Evolutionary conservation across 1,140 invertebrate species (phyloP).

Genomic region (Plectrocnemia conspersa): DNA sequence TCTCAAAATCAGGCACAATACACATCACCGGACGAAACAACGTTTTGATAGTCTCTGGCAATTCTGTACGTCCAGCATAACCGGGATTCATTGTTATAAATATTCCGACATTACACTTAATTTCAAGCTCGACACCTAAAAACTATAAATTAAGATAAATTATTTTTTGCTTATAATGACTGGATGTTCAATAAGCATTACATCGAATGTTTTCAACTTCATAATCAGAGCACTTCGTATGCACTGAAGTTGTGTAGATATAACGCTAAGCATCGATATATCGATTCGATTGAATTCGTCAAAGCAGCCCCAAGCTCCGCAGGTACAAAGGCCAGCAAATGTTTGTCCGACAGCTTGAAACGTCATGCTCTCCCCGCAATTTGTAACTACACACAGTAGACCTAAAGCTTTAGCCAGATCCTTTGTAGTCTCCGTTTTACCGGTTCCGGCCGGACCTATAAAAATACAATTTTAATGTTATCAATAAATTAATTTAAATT

Average conservation of each 20-base stretch:
- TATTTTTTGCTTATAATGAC: not conserved
- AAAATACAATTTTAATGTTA: constrained; percentile 11
- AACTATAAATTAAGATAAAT: constrained; percentile 56
- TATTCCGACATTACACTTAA: constrained; percentile 82
- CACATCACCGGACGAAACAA: constrained; percentile 86
- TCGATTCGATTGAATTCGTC: constrained; percentile 92
- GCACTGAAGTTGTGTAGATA: constrained; percentile 84
- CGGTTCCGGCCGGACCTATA: constrained; percentile 74
- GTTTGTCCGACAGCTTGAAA: constrained; percentile 81
- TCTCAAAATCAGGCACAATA: constrained; percentile 81
- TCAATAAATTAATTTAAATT: not conserved
- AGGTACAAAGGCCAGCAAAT: constrained; percentile 72
- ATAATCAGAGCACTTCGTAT: constrained; percentile 77
- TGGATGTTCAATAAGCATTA: constrained; percentile 37
- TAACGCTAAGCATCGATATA: constrained; percentile 83
- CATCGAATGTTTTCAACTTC: constrained; percentile 68
- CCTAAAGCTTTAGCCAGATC: constrained; percentile 86
- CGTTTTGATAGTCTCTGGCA: constrained; percentile 87
- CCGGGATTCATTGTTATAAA: constrained; percentile 95
- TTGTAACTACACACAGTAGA: constrained; percentile 82
- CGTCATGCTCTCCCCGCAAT: constrained; percentile 91
- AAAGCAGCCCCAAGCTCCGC: constrained; percentile 85
- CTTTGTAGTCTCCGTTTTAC: constrained; percentile 89
- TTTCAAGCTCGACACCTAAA: constrained; percentile 73
- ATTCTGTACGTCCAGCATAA: constrained; percentile 81